Evolutionary conservation across 2,797 vertebrate species (phyloP), one percentile per base, ranked within the genome.

Genomic region (Mus minutoides): DNA sequence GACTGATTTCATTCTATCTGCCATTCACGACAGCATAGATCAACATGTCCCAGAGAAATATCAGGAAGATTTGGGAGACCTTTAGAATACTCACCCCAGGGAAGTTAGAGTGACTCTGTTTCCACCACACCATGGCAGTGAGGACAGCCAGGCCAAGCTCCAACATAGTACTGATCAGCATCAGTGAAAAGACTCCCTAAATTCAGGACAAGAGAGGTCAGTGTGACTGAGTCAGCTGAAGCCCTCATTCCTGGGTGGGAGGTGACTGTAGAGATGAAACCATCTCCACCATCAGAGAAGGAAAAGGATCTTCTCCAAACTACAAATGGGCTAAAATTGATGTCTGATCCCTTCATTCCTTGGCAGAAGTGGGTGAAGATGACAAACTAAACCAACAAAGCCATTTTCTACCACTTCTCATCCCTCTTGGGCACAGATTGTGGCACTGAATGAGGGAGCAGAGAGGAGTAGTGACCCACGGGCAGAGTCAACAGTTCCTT

Each of bases 141-240:
- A 96, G 92, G 26, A 43, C 40, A 24, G 94, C 91, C 3, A 96
- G 40, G 19, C 46, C 62, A 2, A 95, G 21, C 56, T 96, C 96
- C 83, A 96, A n/a, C 60, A 52, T 0, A 0, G 60, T 90, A 19
- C 71, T 87, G 34, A 95, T 62, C 40, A 97, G 56, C 90, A 96
- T 95, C 79, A 97, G 0, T 10, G 86, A 78, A 52, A 96, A 1
- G 26, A 14, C 6, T 60, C 96, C 96, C 97, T 97, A 49, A 91
- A 82, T 16, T 4, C 62, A 93, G 40, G 14, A 88, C 62, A 89
- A 10, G 40, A 16, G 40, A 94, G 6, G 34, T 34, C 1, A 9
- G 16, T 5, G 43, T 24, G 24, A 26, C 19, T 80, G 52, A 29
- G 9, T 62, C 62, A 76, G 8, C 49, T 0, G 0, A 69, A 26